Conservation (phyloP, 2,888 invertebrate species). For the Schrankia costaestrigalis region DNA sequence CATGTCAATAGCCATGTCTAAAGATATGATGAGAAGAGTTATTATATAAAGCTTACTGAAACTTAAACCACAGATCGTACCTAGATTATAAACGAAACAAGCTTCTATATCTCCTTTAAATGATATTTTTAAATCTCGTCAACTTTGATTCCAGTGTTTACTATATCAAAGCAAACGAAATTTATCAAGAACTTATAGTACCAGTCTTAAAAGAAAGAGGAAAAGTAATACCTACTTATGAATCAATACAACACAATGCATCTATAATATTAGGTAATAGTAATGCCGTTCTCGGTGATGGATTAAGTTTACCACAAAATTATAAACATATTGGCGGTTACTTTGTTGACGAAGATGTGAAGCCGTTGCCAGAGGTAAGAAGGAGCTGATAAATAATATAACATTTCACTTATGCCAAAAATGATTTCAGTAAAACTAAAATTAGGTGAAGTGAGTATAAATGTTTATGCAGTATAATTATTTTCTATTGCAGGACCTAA, state of each 20-base stretch:
- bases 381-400: too few relatives aligned
- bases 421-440: too few relatives aligned
- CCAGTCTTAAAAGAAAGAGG: conserved; percentile 26
- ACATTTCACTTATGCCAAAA: too few relatives aligned
- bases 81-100: too few relatives aligned
- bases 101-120: too few relatives aligned
- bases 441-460: neutral
- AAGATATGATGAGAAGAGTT: too few relatives aligned
- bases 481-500: conserved; percentile 39
- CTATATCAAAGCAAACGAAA: conserved; percentile 14
- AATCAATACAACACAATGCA: conserved; percentile 22
- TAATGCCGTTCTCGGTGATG: conserved; percentile 17
- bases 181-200: conserved; percentile 13
- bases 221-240: conserved; percentile 20
- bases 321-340: conserved; percentile 35
- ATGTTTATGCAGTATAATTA: neutral
- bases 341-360: conserved; percentile 31
- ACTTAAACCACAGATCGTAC: too few relatives aligned
- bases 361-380: conserved; percentile 39
- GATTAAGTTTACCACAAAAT: conserved; percentile 23
- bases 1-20: too few relatives aligned
- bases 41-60: too few relatives aligned
- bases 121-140: too few relatives aligned
- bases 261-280: conserved; percentile 27
- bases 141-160: conserved; percentile 3